These are phyloP conservation scores for Pardalotus punctatus DNA, from an alignment of 2,113 vertebrate species.

Conservation along the genomic window DNA sequence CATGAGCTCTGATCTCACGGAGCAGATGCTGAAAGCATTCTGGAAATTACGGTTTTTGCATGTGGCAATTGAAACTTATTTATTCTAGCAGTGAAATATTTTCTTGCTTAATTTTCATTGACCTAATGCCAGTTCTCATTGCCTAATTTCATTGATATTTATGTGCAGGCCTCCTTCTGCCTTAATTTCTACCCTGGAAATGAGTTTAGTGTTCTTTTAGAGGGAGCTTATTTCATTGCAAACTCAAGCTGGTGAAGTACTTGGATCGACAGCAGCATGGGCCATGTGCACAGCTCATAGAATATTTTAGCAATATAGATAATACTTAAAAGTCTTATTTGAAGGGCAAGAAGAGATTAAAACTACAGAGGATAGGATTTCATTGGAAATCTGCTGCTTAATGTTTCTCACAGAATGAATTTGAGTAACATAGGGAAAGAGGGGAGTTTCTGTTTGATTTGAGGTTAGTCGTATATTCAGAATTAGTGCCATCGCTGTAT, in stretches of 20 bases:
- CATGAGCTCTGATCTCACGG: background rate
- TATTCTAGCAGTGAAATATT: constrained; percentile 23
- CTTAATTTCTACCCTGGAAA: background rate
- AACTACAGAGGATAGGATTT: constrained; percentile 47
- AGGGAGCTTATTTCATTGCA: background rate
- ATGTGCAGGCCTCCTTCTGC: background rate
- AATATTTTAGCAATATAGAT: constrained; percentile 35
- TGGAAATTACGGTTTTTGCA: background rate
- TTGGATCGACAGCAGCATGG: background rate
- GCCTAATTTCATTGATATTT: constrained; percentile 19
- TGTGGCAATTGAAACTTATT: constrained; percentile 21
- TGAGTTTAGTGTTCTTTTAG: background rate
- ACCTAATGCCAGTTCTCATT: constrained; percentile 7
- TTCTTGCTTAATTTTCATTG: constrained; percentile 21
- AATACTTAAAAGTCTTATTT: constrained; percentile 42
- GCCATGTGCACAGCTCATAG: background rate
- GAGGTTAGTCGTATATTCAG: background rate
- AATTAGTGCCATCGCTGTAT: background rate
- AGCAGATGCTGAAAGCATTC: constrained; percentile 20
- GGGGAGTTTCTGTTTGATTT: background rate
- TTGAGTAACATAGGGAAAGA: background rate
- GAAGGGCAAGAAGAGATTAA: constrained; percentile 42
- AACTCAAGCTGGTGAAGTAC: background rate
- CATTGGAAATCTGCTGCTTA: constrained; percentile 19
- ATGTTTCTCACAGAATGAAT: background rate